Percentiles rank a stretch among this genome's conserved stretches.
Evolutionary conservation across 2,113 vertebrate species (phyloP).

Genomic region (Acrocephalus arundinaceus): DNA sequence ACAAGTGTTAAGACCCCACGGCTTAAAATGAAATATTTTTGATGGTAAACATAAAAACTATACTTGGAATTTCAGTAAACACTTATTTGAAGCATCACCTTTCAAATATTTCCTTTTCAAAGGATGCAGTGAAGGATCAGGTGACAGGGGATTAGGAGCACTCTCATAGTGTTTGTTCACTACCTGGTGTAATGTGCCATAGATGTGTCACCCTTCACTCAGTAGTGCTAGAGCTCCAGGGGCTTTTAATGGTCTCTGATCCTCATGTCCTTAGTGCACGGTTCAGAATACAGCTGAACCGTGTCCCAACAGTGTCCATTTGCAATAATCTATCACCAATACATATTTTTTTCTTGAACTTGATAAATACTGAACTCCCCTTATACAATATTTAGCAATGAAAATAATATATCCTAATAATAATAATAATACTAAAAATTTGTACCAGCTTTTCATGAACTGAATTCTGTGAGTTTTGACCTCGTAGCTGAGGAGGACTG

Average conservation of each 20-base stretch:
- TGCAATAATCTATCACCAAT: neutral
- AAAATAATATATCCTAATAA: neutral
- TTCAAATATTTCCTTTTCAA: constrained; percentile 10
- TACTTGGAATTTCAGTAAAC: constrained; percentile 34
- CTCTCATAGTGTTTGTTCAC: neutral
- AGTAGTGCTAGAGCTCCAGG: neutral
- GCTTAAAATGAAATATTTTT: neutral
- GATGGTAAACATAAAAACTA: neutral
- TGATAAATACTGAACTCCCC: neutral
- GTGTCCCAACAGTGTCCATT: neutral
- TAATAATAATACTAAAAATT: neutral
- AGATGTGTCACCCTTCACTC: neutral
- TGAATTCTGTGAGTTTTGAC: neutral
- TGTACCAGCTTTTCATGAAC: neutral
- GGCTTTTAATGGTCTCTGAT: neutral
- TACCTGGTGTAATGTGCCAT: neutral
- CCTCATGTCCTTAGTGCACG: neutral
- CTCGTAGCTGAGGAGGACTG: neutral
- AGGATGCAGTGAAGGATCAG: neutral
- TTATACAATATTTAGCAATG: neutral
- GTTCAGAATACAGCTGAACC: neutral
- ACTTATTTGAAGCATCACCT: neutral
- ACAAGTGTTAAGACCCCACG: neutral
- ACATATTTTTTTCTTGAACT: neutral
- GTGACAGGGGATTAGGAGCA: neutral